These are phyloP conservation scores for Ochropleura plecta DNA, from an alignment of 2,888 invertebrate genomes.

Conservation along the genomic window DNA sequence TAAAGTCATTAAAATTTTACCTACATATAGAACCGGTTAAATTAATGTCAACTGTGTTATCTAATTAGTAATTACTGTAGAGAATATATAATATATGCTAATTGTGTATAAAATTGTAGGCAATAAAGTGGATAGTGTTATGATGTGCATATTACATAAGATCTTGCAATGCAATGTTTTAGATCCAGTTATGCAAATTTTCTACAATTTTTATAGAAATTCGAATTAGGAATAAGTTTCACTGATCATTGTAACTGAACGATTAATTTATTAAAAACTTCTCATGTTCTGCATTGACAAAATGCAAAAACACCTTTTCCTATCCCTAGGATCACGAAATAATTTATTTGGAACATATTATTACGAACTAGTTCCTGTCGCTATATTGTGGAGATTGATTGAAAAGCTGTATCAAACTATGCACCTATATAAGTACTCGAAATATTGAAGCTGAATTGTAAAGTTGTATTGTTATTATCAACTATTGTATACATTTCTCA, in stretches of 20 bases:
- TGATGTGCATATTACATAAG: conserved; percentile 19
- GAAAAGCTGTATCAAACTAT: background rate
- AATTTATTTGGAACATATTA: no score
- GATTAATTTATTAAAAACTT: background rate
- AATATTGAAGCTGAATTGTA: background rate
- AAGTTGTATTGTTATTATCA: background rate
- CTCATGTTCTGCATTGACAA: background rate
- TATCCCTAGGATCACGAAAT: no score
- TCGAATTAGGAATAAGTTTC: background rate
- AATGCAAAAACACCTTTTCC: no score
- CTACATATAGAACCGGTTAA: background rate
- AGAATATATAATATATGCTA: conserved; percentile 19
- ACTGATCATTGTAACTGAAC: background rate
- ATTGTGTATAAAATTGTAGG: conserved; percentile 16
- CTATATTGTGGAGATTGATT: background rate
- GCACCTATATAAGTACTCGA: no score
- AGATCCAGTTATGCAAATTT: conserved; percentile 2
- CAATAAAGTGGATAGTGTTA: conserved; percentile 4
- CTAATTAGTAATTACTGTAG: conserved; percentile 18
- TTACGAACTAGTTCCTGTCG: background rate
- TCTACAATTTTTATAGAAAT: background rate
- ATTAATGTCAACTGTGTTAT: conserved; percentile 24
- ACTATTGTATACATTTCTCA: conserved; percentile 1
- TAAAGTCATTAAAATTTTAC: background rate
- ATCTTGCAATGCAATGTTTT: conserved; percentile 1